Evolutionary conservation across 2,797 vertebrate genomes (phyloP).

Genomic region (Aldrovandia affinis): DNA sequence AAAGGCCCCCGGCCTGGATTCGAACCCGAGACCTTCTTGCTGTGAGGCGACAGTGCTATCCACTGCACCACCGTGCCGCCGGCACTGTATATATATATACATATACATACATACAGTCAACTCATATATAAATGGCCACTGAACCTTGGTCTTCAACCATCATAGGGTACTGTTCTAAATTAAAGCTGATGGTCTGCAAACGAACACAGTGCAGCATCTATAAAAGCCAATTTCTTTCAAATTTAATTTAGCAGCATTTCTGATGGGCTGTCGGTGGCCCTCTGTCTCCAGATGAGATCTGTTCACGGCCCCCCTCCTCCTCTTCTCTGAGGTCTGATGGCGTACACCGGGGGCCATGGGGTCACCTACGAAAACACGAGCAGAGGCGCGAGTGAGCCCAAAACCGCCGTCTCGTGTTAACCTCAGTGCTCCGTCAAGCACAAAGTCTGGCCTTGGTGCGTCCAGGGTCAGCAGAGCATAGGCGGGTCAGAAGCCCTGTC

Average conservation of each 20-base stretch:
- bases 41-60: too few species aligned
- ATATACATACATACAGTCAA: neutral
- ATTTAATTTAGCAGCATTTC: constrained; percentile 68
- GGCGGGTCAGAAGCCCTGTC: too few species aligned
- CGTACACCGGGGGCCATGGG: neutral
- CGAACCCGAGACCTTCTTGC: too few species aligned
- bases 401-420: constrained; percentile 12
- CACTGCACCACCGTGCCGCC: too few species aligned
- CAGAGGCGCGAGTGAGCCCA: neutral
- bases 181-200: constrained; percentile 68
- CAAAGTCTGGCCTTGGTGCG: too few species aligned
- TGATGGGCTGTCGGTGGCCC: constrained; percentile 62
- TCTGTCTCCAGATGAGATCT: constrained; percentile 68
- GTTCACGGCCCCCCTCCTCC: constrained; percentile 60
- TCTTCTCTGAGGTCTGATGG: neutral
- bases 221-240: constrained; percentile 68
- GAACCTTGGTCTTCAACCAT: neutral
- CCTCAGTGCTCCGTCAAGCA: neutral
- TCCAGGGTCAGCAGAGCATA: too few species aligned
- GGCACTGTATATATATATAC: neutral
- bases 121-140: neutral
- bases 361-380: too few species aligned
- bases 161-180: constrained; percentile 65
- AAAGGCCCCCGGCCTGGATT: too few species aligned
- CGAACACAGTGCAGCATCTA: constrained; percentile 68